These are phyloP conservation scores for Peromyscus leucopus DNA, from an alignment of 2,113 vertebrate species.

Conservation along the genomic window DNA sequence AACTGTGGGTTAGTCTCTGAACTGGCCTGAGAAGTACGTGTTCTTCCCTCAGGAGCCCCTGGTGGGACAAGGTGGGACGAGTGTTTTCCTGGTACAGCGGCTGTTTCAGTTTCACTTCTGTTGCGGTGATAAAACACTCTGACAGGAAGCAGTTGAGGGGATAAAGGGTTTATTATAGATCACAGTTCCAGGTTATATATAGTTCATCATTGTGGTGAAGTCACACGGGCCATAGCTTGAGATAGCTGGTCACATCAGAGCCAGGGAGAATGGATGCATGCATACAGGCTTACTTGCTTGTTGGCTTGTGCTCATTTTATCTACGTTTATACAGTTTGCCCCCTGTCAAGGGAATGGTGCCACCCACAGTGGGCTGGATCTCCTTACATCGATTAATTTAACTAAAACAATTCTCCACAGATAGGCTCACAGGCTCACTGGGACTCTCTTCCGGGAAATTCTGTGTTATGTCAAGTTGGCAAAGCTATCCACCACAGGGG, in stretches of 20 bases:
- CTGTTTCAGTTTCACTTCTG: too few relatives aligned
- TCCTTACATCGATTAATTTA: neutral
- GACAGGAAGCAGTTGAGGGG: neutral
- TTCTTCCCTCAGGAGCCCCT: neutral
- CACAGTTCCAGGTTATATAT: neutral
- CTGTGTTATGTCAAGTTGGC: neutral
- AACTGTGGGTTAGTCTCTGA: neutral
- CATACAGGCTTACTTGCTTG: neutral
- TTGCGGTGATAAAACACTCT: neutral
- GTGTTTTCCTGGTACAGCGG: neutral
- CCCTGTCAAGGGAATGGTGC: neutral
- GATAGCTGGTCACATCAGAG: neutral
- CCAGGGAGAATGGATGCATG: neutral
- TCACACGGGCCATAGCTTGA: neutral
- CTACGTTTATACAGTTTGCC: neutral
- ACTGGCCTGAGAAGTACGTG: neutral
- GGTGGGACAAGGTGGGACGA: neutral
- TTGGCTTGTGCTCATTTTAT: neutral
- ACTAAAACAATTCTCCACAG: neutral
- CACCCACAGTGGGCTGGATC: neutral
- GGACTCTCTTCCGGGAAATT: neutral
- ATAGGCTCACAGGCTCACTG: neutral
- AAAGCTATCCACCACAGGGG: neutral
- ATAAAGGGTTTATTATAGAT: neutral
- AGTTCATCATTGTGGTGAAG: neutral